These are phyloP conservation scores for Spea hammondii DNA, from an alignment of 2,797 vertebrate genomes.

Conservation along the genomic window DNA sequence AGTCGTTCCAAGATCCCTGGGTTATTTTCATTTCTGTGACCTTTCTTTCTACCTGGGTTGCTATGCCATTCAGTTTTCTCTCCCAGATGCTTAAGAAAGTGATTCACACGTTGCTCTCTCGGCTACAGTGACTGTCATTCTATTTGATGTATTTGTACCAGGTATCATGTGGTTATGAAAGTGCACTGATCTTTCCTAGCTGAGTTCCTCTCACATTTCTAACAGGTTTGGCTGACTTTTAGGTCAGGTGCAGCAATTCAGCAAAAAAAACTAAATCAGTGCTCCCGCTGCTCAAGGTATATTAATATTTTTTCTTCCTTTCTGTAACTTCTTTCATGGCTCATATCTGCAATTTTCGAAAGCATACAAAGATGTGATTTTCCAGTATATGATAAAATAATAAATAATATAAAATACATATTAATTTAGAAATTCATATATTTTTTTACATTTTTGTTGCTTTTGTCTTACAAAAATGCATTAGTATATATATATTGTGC, in stretches of 20 bases:
- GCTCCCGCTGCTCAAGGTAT: constrained; percentile 3
- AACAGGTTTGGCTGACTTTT: constrained; percentile 41
- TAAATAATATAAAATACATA: too few relatives aligned
- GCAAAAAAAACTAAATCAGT: constrained; percentile 38
- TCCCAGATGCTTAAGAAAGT: constrained; percentile 48
- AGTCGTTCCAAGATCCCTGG: constrained; percentile 57
- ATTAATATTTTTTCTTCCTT: constrained; percentile 25
- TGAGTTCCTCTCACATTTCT: constrained; percentile 46
- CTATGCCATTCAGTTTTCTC: constrained; percentile 54
- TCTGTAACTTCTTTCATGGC: constrained; percentile 4
- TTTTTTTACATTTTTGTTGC: not conserved
- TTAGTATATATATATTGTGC: too few relatives aligned
- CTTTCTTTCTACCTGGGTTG: constrained; percentile 59
- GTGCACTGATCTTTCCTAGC: constrained; percentile 52
- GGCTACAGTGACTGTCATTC: constrained; percentile 41
- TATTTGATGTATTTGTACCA: constrained; percentile 54
- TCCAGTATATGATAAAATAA: too few relatives aligned
- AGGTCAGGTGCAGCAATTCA: constrained; percentile 54
- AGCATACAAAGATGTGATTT: not conserved
- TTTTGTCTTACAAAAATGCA: not conserved
- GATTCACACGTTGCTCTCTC: constrained; percentile 36
- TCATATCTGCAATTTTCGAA: not conserved
- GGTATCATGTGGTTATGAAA: constrained; percentile 46
- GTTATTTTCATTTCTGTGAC: constrained; percentile 65
- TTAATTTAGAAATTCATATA: not conserved